These are phyloP conservation scores for Calliphora vicina DNA, from an alignment of 1,140 invertebrate genomes.

Conservation along the genomic window DNA sequence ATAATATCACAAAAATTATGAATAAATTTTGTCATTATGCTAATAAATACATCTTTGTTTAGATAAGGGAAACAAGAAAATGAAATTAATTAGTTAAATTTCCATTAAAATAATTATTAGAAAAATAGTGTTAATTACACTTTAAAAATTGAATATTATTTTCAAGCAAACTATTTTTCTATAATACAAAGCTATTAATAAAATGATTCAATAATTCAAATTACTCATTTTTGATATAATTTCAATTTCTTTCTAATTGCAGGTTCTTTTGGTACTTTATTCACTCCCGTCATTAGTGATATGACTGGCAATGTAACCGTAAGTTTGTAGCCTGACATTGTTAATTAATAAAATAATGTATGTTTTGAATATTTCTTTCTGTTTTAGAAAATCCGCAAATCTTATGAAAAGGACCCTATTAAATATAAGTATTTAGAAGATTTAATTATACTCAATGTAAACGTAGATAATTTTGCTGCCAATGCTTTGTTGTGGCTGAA, in stretches of 20 bases:
- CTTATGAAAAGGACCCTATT: conserved; percentile 66
- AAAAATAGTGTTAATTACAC: no score
- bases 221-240: no score
- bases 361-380: not conserved
- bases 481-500: conserved; percentile 66
- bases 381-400: conserved; percentile 71
- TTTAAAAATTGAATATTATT: no score
- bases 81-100: no score
- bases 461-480: conserved; percentile 67
- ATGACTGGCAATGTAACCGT: conserved; percentile 79
- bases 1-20: no score
- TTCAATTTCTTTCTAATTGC: not conserved
- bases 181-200: no score
- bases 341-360: not conserved
- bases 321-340: conserved; percentile 42
- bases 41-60: no score
- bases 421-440: conserved; percentile 71
- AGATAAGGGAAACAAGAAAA: no score
- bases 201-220: no score
- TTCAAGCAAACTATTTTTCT: no score
- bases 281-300: conserved; percentile 75
- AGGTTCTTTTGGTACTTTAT: conserved; percentile 78
- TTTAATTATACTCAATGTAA: conserved; percentile 72
- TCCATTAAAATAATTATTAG: no score
- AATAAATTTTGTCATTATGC: no score